Conservation (phyloP, 1,140 invertebrate species). For the Acromyrmex charruanus region DNA sequence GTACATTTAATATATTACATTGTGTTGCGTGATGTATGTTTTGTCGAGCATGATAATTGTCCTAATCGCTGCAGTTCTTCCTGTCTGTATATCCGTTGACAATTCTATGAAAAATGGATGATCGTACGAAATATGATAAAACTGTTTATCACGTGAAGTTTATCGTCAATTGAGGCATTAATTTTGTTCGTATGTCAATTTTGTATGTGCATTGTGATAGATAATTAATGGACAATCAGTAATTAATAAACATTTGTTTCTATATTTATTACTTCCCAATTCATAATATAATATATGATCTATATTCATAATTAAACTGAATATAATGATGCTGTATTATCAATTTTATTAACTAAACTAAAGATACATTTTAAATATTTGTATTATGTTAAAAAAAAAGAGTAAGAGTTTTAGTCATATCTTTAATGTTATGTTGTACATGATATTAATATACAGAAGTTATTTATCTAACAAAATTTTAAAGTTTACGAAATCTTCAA, state of each 20-base stretch:
- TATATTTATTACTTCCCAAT: neutral
- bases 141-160: neutral
- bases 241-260: neutral
- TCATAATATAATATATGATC: neutral
- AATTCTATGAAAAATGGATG: slow-evolving; percentile 26
- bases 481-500: slow-evolving; percentile 5
- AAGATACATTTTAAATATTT: slow-evolving; percentile 4
- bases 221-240: neutral
- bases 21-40: slow-evolving; percentile 1
- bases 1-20: slow-evolving; percentile 22
- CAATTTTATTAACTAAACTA: neutral
- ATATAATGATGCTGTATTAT: neutral
- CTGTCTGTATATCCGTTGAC: slow-evolving; percentile 23
- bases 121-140: slow-evolving; percentile 32
- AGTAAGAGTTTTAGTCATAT: neutral
- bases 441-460: neutral
- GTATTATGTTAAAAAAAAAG: slow-evolving; percentile 6
- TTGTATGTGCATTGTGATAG: neutral
- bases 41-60: slow-evolving; percentile 41
- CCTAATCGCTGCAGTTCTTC: slow-evolving; percentile 44
- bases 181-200: neutral
- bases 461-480: neutral
- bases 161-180: neutral
- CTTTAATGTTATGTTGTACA: neutral
- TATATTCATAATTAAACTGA: neutral